Conservation (phyloP, 1,140 invertebrate species). For the Papilio machaon region DNA sequence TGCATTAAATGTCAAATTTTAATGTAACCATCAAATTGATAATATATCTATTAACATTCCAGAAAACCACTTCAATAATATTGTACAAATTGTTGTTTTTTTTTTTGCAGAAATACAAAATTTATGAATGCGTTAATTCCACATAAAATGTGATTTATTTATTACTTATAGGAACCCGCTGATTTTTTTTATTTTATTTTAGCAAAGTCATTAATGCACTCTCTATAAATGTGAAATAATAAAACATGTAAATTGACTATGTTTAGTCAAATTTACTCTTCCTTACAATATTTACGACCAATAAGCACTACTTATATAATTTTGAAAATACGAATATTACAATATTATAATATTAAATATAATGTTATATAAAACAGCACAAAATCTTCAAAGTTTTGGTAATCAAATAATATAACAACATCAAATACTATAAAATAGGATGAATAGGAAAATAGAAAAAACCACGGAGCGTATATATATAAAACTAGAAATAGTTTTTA, state of each 20-base stretch:
- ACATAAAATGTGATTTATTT: constrained; percentile 28
- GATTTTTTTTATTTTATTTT: constrained; percentile 2
- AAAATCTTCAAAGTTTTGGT: no score
- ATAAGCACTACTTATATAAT: not conserved
- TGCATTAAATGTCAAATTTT: constrained; percentile 3
- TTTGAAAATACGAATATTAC: no score
- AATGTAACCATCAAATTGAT: not conserved
- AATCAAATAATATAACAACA: no score
- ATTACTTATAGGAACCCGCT: constrained; percentile 7
- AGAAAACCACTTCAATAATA: not conserved
- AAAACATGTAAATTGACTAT: not conserved
- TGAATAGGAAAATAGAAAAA: no score
- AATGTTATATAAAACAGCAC: no score
- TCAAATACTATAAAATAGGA: no score
- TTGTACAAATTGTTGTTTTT: not conserved
- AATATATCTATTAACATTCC: constrained; percentile 2
- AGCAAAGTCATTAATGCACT: constrained; percentile 3
- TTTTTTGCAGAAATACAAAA: not conserved
- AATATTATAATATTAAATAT: no score
- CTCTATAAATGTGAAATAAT: not conserved
- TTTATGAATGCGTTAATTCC: not conserved
- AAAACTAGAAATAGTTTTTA: no score
- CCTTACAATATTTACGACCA: not conserved
- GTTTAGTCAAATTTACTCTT: not conserved
- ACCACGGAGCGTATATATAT: no score